Conservation (phyloP, 2,888 invertebrate genomes). For the Miltochrista miniata region DNA sequence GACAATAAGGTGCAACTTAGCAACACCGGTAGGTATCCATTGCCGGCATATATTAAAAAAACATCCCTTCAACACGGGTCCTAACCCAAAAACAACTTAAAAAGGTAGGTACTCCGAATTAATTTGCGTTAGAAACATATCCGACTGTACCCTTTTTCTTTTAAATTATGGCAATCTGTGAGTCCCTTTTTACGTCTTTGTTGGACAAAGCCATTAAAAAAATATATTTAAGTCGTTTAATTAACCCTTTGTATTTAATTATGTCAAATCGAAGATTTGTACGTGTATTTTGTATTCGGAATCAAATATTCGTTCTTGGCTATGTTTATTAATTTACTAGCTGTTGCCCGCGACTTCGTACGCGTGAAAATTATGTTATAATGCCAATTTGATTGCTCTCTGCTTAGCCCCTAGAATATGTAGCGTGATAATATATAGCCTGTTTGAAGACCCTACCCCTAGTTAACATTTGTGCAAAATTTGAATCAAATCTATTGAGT, state of each 20-base stretch:
- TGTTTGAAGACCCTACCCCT: no score
- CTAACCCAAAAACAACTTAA: conserved; percentile 35
- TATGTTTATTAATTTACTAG: no score
- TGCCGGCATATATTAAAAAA: conserved; percentile 33
- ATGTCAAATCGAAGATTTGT: not conserved
- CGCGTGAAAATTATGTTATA: no score
- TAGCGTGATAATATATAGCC: no score
- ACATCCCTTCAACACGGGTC: conserved; percentile 22
- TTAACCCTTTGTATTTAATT: not conserved
- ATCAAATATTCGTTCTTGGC: no score
- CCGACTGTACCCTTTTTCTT: conserved; percentile 20
- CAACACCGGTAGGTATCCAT: conserved; percentile 29
- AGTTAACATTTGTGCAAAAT: no score
- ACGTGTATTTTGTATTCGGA: no score
- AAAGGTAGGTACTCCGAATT: conserved; percentile 32
- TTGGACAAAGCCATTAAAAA: conserved; percentile 2
- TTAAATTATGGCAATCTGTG: conserved; percentile 30
- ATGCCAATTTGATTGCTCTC: no score
- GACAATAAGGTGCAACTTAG: conserved; percentile 42
- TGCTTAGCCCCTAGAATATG: no score
- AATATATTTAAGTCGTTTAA: not conserved
- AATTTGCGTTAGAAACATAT: conserved; percentile 28
- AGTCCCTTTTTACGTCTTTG: conserved; percentile 7
- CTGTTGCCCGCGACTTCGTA: no score
- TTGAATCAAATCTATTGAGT: no score